Conservation (phyloP, 2,888 invertebrate species). For the Miltochrista miniata region DNA sequence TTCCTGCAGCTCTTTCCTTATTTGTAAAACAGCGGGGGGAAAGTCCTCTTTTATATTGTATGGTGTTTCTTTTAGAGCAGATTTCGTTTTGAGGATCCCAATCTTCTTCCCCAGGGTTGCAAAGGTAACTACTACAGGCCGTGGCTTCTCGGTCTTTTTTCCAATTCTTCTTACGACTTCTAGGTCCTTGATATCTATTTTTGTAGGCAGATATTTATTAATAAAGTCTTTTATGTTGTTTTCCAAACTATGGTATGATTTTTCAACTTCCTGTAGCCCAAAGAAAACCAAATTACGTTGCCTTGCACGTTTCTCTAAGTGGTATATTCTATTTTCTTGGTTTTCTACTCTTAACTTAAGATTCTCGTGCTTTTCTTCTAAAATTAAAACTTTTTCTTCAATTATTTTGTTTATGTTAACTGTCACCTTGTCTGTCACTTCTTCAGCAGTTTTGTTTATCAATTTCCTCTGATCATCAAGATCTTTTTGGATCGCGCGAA, state of each 20-base stretch:
- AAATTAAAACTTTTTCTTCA: background rate
- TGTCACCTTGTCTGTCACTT: background rate
- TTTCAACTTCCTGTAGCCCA: background rate
- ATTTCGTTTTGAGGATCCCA: too few relatives aligned
- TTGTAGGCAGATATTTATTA: background rate
- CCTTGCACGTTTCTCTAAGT: background rate
- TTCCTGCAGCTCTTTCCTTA: too few relatives aligned
- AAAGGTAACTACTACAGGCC: too few relatives aligned
- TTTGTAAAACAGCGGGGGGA: too few relatives aligned
- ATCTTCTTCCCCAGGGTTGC: too few relatives aligned
- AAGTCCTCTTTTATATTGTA: too few relatives aligned
- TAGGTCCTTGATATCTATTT: conserved; percentile 7
- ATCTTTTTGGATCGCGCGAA: background rate
- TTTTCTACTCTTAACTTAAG: background rate
- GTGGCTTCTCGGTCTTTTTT: too few relatives aligned
- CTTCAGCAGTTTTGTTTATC: background rate
- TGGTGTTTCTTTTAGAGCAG: too few relatives aligned
- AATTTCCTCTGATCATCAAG: too few relatives aligned
- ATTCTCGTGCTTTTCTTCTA: background rate
- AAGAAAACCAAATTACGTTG: too few relatives aligned
- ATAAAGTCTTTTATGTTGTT: too few relatives aligned
- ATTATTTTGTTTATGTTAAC: background rate
- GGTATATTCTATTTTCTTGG: background rate
- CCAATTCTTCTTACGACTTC: conserved; percentile 1
- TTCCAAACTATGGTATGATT: too few relatives aligned